A percentile compares a stretch with the other conserved stretches of the same genome.
Conservation (phyloP, 1,140 invertebrate genomes). For the Cyclina sinensis region DNA sequence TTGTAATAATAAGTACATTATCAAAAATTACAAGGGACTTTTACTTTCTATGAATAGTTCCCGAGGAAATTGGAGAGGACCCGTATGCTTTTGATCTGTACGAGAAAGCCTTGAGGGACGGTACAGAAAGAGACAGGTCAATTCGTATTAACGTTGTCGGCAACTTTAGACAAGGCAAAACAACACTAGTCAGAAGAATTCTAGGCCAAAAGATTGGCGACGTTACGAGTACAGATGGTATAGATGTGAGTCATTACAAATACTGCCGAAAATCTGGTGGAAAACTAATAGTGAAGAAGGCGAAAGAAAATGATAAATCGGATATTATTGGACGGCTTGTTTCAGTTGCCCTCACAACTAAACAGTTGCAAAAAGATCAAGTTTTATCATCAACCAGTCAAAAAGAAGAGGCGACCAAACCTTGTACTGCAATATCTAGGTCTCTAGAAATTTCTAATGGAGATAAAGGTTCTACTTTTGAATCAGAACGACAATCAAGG, state of each 20-base stretch:
- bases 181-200: background rate
- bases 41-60: background rate
- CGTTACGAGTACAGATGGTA: background rate
- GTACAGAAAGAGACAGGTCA: background rate
- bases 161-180: conserved; percentile 8
- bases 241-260: background rate
- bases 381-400: background rate
- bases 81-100: background rate
- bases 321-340: background rate
- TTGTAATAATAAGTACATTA: too few relatives aligned
- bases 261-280: background rate
- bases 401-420: background rate
- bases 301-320: background rate
- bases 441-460: too few relatives aligned
- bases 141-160: conserved; percentile 11
- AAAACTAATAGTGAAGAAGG: background rate
- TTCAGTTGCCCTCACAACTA: background rate
- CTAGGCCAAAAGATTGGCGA: background rate
- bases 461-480: too few relatives aligned
- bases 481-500: background rate
- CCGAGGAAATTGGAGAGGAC: background rate
- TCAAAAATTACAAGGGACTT: too few relatives aligned
- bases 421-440: background rate
- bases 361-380: background rate
- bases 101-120: conserved; percentile 1